These are phyloP conservation scores for Chironomus striatipennis DNA, from an alignment of 1,140 invertebrate species.

Conservation along the genomic window DNA sequence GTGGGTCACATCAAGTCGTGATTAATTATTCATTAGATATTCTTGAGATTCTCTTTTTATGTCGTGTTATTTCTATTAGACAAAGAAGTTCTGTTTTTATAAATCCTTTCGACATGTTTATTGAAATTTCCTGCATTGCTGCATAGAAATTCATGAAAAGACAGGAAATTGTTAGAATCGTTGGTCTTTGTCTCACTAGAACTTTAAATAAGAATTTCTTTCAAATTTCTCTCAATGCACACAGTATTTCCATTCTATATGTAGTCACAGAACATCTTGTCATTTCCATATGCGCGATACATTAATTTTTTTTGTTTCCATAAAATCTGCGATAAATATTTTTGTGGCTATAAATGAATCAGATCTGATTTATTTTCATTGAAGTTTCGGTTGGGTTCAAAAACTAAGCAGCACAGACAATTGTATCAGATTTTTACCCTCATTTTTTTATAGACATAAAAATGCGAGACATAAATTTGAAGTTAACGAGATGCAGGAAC, in stretches of 20 bases:
- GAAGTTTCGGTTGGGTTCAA: neutral
- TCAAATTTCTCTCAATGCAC: no score
- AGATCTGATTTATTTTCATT: neutral
- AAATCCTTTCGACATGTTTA: neutral
- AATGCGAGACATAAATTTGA: neutral
- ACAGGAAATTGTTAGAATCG: no score
- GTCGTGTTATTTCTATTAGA: neutral
- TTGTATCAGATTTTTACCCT: neutral
- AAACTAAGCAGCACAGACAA: neutral
- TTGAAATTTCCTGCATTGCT: neutral
- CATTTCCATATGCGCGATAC: neutral
- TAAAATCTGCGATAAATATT: slow-evolving; percentile 10
- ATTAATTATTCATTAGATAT: slow-evolving; percentile 1
- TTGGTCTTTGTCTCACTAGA: no score
- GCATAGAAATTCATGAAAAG: no score
- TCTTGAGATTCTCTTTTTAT: neutral
- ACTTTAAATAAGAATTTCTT: no score
- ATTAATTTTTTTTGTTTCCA: neutral
- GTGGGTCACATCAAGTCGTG: neutral
- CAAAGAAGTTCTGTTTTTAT: neutral
- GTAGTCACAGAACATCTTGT: no score
- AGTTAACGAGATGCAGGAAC: neutral
- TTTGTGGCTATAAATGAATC: slow-evolving; percentile 2
- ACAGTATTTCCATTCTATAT: no score
- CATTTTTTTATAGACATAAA: neutral